Percentiles rank a stretch among this genome's conserved stretches.
These are phyloP conservation scores for Muschampia plurimacula DNA, from an alignment of 2,888 invertebrate species.

Conservation along the genomic window DNA sequence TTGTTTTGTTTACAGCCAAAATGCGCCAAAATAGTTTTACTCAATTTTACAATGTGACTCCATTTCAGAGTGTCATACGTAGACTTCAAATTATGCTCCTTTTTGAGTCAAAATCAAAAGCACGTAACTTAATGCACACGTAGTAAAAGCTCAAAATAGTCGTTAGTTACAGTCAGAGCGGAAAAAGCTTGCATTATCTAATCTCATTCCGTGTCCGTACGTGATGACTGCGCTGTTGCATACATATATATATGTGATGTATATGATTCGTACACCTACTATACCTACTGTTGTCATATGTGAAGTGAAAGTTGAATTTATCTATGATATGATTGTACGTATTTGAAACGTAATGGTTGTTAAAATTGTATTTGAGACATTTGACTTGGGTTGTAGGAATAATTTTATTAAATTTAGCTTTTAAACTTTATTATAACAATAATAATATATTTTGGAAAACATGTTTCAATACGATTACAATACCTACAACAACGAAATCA, in stretches of 20 bases:
- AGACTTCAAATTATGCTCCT: background rate
- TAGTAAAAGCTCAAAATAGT: background rate
- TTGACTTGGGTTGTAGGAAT: no score
- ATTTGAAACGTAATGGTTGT: no score
- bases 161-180: background rate
- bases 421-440: no score
- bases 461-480: no score
- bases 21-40: no score
- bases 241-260: background rate
- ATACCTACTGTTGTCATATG: background rate
- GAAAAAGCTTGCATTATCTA: conserved; percentile 8
- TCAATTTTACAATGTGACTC: background rate
- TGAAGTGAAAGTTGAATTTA: background rate
- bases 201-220: background rate
- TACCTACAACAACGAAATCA: no score
- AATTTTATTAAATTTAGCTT: no score
- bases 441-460: no score
- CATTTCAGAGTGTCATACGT: background rate
- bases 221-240: background rate
- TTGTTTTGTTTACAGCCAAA: no score
- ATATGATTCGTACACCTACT: background rate
- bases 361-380: no score
- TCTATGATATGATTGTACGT: no score
- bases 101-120: background rate
- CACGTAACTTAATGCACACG: background rate